Evolutionary conservation across 2,888 invertebrate species (phyloP).

Genomic region (Calameuta filiformis): DNA sequence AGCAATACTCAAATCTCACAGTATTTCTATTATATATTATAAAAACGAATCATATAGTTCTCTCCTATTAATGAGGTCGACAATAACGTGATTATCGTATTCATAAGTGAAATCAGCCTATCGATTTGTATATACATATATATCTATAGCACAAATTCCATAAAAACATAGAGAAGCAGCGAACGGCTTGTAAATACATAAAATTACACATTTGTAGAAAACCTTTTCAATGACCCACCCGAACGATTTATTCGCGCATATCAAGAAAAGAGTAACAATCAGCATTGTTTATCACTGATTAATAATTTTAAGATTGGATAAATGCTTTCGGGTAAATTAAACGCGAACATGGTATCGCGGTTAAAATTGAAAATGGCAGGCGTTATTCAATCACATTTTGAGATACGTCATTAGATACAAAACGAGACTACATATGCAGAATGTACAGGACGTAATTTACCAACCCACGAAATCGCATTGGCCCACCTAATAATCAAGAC

Average conservation of each 20-base stretch:
- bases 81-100: no score
- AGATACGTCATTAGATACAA: not conserved
- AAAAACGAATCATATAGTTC: not conserved
- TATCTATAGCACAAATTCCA: no score
- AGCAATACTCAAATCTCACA: not conserved
- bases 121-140: no score
- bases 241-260: not conserved
- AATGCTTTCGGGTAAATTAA: not conserved
- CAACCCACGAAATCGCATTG: not conserved
- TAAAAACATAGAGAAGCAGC: no score
- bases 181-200: not conserved
- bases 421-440: not conserved
- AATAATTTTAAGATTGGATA: not conserved
- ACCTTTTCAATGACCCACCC: not conserved
- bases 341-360: not conserved
- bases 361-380: not conserved
- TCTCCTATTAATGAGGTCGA: not conserved
- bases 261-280: not conserved
- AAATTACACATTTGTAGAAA: not conserved
- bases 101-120: no score
- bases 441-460: not conserved
- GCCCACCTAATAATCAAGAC: not conserved
- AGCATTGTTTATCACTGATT: not conserved
- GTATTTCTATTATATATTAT: not conserved
- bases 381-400: not conserved